A percentile compares a stretch with the other conserved stretches of the same genome.
Conservation (phyloP, 2,888 invertebrate species). For the Andrena bucephala region DNA sequence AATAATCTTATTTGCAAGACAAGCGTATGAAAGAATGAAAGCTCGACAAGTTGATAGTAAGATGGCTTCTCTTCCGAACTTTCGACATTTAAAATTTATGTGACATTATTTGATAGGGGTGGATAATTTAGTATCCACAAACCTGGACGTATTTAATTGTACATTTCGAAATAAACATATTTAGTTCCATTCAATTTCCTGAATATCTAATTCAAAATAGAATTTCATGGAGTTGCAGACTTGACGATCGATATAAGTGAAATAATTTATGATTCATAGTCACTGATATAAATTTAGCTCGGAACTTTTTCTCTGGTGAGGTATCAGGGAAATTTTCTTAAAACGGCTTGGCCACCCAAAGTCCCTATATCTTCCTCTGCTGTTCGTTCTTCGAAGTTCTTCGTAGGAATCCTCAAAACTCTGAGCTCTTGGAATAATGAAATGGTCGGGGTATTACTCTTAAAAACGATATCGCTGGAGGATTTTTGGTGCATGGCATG, state of each 20-base stretch:
- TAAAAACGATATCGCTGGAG: conserved; percentile 36
- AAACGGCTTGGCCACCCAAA: conserved; percentile 23
- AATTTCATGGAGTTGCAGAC: too few relatives aligned
- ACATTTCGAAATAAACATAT: too few relatives aligned
- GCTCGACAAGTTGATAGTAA: neutral
- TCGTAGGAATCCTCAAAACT: conserved; percentile 13
- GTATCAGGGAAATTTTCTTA: conserved; percentile 33
- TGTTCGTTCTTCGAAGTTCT: conserved; percentile 16
- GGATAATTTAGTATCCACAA: too few relatives aligned
- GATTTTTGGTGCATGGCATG: conserved; percentile 42
- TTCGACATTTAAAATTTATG: neutral
- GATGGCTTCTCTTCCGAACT: neutral
- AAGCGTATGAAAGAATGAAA: conserved; percentile 3
- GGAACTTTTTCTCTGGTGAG: neutral
- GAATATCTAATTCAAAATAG: too few relatives aligned
- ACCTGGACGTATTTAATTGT: too few relatives aligned
- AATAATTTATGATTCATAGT: too few relatives aligned
- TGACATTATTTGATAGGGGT: too few relatives aligned
- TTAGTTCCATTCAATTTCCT: too few relatives aligned
- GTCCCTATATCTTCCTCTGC: conserved; percentile 19
- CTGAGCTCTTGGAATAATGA: conserved; percentile 48
- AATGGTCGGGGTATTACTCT: conserved; percentile 35
- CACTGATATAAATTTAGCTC: conserved; percentile 10
- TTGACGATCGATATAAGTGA: too few relatives aligned
- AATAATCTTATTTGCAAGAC: conserved; percentile 6